A percentile compares a stretch with the other conserved stretches of the same genome.
These are phyloP conservation scores for Pachycephala philippinensis DNA, from an alignment of 2,113 vertebrate species.

Conservation along the genomic window DNA sequence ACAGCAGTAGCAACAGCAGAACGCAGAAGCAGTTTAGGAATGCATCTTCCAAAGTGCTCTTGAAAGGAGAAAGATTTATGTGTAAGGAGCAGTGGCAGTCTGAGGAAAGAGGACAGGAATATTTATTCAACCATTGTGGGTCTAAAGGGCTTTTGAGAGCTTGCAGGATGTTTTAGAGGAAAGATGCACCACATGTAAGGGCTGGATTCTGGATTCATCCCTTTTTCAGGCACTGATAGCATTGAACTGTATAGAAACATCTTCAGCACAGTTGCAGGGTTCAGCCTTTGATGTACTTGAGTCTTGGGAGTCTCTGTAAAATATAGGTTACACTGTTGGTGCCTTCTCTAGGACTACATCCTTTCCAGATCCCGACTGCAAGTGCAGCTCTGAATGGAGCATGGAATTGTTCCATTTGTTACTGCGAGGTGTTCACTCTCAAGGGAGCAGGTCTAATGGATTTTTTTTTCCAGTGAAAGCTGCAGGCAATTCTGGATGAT, in stretches of 20 bases:
- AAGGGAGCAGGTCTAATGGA: conserved; percentile 25
- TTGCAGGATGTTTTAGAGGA: neutral
- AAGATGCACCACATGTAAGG: neutral
- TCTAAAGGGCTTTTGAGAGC: conserved; percentile 10
- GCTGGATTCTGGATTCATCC: neutral
- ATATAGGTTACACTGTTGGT: neutral
- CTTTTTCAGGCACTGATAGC: neutral
- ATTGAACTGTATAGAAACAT: neutral
- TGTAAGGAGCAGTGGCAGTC: neutral
- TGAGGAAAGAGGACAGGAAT: neutral
- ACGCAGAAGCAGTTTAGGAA: neutral
- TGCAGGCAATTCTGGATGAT: conserved; percentile 11
- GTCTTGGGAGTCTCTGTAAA: neutral
- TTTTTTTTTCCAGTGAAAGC: conserved; percentile 20
- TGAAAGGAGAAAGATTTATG: neutral
- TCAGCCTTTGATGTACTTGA: neutral
- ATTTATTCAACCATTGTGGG: neutral
- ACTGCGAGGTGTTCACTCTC: neutral
- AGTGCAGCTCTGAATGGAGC: neutral
- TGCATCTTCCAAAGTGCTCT: conserved; percentile 22
- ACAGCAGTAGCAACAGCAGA: neutral
- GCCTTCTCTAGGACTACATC: neutral
- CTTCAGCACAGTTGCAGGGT: neutral
- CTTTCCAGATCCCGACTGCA: neutral
- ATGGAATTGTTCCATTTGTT: neutral